Evolutionary conservation across 2,113 vertebrate genomes (phyloP).

Genomic region (Clarias gariepinus): DNA sequence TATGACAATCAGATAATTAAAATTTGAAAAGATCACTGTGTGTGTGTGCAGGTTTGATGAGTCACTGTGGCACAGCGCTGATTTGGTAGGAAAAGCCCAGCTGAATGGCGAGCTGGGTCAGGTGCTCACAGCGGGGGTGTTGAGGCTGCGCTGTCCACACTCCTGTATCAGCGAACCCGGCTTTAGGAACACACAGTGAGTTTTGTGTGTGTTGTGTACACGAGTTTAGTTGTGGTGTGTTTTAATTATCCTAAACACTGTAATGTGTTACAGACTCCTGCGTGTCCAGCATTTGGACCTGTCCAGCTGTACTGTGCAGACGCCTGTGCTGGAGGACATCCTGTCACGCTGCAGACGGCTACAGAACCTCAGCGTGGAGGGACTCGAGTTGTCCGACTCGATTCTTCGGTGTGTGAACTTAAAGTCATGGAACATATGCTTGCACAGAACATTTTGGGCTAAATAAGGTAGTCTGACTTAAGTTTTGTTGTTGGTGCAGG

Average conservation of each 20-base stretch:
- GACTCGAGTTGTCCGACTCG: conserved; percentile 81
- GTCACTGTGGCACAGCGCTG: conserved; percentile 88
- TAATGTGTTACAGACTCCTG: conserved; percentile 68
- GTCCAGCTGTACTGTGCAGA: conserved; percentile 80
- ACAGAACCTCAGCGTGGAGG: conserved; percentile 86
- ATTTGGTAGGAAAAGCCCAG: conserved; percentile 80
- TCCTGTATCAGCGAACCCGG: conserved; percentile 76
- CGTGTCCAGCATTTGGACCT: conserved; percentile 84
- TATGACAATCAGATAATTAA: neutral
- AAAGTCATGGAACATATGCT: neutral
- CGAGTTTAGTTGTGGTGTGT: neutral
- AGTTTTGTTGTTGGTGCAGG: conserved; percentile 61
- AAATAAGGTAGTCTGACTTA: too few species aligned
- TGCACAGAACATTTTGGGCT: neutral
- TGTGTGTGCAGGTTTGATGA: conserved; percentile 82
- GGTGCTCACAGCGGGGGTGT: conserved; percentile 77
- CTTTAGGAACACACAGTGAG: conserved; percentile 77
- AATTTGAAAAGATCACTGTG: neutral
- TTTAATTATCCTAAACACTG: neutral
- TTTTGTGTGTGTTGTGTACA: neutral
- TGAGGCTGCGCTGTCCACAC: conserved; percentile 84
- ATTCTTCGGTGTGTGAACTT: conserved; percentile 77
- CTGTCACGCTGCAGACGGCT: conserved; percentile 76
- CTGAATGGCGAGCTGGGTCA: conserved; percentile 74
- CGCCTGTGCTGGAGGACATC: conserved; percentile 73